Base-by-base conservation (phyloP, 2,797 vertebrate genomes). In the Thripadectes ignobilis region DNA sequence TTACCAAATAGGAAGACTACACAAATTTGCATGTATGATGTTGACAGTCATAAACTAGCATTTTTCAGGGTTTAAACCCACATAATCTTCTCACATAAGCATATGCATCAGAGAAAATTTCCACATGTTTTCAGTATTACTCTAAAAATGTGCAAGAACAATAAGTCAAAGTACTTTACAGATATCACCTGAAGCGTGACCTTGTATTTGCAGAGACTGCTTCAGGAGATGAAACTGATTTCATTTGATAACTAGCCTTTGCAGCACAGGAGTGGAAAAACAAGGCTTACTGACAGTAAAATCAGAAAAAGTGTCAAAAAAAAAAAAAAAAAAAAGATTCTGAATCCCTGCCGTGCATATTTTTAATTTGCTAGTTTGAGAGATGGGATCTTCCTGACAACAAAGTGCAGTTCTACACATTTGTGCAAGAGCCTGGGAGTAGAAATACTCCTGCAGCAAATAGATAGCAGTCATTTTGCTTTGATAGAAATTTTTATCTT, bases 371-470 rank as follows among this genome's bases (percentile, higher is more conserved):
- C 19, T 88, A 30, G 24, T 66, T 94, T 83, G 75, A 83, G 73
- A 75, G 73, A 92, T 59, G 66, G 9, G 54, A 66, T 86, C 69
- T 89, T 95, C 61, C 51, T 85, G 68, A 80, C 26, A 81, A 52
- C 20, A 67, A 4, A 4, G 54, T 58, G 46, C 58, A 75, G 29
- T 66, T 54, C 36, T 52, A 75, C 46, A 36, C 7, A 6, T 72
- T 66, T 76, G 69, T 81, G 66, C 23, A 57, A 89, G 51, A 69
- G 38, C n/a, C 23, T 84, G 62, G 19, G 48, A 85, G 17, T 7
- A 88, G 66, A 89, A 94, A 96, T 49, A 52, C 22, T 80, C 66
- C 95, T 96, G 89, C 55, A 85, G 87, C 46, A 79, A 62, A 93
- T 4, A 93, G 79, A 96, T 91, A 96, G 46, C 78, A 80, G 65